Base-by-base conservation (phyloP, 2,113 vertebrate genomes). In the Ancistrus triradiatus region DNA sequence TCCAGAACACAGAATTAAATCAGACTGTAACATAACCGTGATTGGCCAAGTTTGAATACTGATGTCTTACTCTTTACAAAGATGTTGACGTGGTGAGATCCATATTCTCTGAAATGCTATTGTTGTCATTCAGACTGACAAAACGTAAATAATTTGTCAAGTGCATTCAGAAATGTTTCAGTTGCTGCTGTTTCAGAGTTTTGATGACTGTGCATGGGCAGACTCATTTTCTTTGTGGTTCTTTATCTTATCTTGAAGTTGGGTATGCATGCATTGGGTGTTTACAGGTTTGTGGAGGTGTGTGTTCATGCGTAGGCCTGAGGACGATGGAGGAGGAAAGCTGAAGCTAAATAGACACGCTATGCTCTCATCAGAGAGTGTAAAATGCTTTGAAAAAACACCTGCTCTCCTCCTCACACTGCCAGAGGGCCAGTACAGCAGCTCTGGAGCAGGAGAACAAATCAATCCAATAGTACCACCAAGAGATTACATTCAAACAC, bases 351-450 rank as follows among this genome's bases (percentile, higher is more conserved):
- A 58, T 42, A 72, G 47, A 69, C 51, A 60, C 51, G 43, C 51
- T 43, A 31, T 58, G 56, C 44, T 66, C 69, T 66, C 66, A 69
- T 72, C 61, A 66, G 43, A 17, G 46, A 57, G 48, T 58, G 62
- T 61, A 61, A 66, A 76, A 66, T 58, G 47, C 22, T 19, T 21
- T 53, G 25, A 69, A 69, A 73, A 53, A 66, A 49, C 70, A 73
- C 74, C 74, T 76, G 70, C 51, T 66, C 58, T 56, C 31, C 3
- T 24, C 24, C 44, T 47, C 31, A 18, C 52, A 40, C 22, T 47
- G 53, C 43, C 59, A 33, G 53, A 33, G 47, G 35, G 65, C 13
- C 11, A 15, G 27, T 11, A 40, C 17, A n/a, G 64, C 18, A 37
- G 59, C 53, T 31, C 7, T 7, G 25, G 37, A 44, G 15, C 11